Percentiles rank a stretch among this genome's conserved stretches.
Evolutionary conservation across 2,888 invertebrate species (phyloP).

Genomic region (Apotomis betuletana): DNA sequence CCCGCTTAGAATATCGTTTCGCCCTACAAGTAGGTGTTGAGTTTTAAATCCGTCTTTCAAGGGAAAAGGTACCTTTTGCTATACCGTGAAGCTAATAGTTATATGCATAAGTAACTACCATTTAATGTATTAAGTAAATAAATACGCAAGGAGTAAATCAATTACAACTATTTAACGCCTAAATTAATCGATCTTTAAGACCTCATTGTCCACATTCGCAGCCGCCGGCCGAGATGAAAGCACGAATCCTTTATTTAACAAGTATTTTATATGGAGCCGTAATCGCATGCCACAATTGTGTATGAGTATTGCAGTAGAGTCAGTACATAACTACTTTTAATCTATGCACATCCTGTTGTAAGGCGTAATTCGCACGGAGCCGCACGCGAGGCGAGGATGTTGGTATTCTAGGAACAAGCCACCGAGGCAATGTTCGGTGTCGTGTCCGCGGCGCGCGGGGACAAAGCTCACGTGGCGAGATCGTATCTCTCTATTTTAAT

Average conservation of each 20-base stretch:
- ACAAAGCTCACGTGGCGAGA: no score
- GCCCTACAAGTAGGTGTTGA: no score
- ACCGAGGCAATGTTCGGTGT: neutral
- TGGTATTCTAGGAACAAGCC: conserved; percentile 1
- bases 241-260: neutral
- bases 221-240: conserved; percentile 12
- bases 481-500: no score
- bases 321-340: conserved; percentile 21
- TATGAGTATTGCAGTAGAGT: conserved; percentile 16
- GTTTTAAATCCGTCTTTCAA: no score
- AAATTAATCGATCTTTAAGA: neutral
- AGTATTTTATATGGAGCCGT: neutral
- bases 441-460: no score
- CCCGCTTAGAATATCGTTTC: no score
- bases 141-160: neutral
- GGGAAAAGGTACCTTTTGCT: no score
- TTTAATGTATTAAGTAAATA: no score
- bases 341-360: conserved; percentile 16
- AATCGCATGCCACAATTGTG: conserved; percentile 11
- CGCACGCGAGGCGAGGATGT: conserved; percentile 27
- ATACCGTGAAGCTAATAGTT: no score
- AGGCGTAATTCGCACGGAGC: conserved; percentile 21
- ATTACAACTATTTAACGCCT: neutral
- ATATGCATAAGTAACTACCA: no score
- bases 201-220: neutral